Conservation (phyloP, 2,888 invertebrate species). For the Calameuta filiformis region DNA sequence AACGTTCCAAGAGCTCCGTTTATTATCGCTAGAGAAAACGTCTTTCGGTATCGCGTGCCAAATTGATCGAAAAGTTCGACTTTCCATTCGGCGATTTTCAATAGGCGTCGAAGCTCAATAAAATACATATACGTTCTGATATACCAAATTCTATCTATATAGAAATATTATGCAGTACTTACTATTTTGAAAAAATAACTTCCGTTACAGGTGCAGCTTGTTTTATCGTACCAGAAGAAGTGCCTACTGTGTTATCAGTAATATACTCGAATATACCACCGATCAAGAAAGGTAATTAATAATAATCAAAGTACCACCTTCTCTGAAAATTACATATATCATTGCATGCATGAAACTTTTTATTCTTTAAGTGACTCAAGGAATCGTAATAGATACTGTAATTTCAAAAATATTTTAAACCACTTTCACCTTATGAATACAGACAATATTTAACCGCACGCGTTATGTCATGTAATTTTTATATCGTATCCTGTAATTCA, state of each 20-base stretch:
- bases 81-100: not conserved
- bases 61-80: not conserved
- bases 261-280: conserved; percentile 88
- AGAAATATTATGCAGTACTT: no score
- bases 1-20: not conserved
- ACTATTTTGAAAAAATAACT: not conserved
- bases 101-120: not conserved
- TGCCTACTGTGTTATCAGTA: conserved; percentile 81
- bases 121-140: not conserved
- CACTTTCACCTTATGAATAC: not conserved
- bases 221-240: conserved; percentile 82
- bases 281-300: conserved; percentile 79
- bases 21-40: not conserved
- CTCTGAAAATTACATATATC: not conserved
- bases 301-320: not conserved
- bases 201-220: conserved; percentile 66
- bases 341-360: not conserved
- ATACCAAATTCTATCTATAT: no score
- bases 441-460: not conserved
- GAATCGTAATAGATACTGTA: not conserved
- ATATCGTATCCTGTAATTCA: not conserved
- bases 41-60: not conserved
- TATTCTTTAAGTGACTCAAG: conserved; percentile 6
- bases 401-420: not conserved
- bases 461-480: not conserved